Base-by-base conservation (phyloP, 2,797 vertebrate species). In the Galaxias olidus region DNA sequence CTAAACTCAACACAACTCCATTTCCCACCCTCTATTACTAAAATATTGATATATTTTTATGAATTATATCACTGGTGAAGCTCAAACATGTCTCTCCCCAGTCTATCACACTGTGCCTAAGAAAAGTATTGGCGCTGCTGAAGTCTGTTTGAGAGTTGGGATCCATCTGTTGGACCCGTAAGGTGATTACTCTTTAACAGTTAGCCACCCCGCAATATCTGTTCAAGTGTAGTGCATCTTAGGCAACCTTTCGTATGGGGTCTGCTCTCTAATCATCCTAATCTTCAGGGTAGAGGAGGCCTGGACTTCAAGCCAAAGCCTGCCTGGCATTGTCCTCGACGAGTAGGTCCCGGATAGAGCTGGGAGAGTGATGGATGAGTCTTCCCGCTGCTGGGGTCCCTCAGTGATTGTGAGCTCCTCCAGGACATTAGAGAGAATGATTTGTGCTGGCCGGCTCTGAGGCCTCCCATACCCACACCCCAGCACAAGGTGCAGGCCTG, bases 101-200 rank as follows among this genome's bases (percentile, higher is more conserved):
- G 60, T 49, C 50, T 61, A 20, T 59, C 47, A 18, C 46, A 42
- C 15, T 41, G 52, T 13, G 14, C 59, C 19, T 66, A 43, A 14
- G 50, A 52, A 18, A 47, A 52, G 19, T 50, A 65, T 30, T 30
- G 59, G 12, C 64, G 75, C 77, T 71, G 68, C 1, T 17, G 64
- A 19, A 48, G 65, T 63, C 73, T 66, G 75, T 69, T 77, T 68
- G 74, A 74, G 70, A 75, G 72, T 80, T 71, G 79, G 79, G 76
- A 65, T 74, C 87, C 83, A 84, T 85, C 85, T 90, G 81, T 79
- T 45, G 45, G 71, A 63, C 66, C 65, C 51, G 65, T 86, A 83
- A 84, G 83, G 78, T 86, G 81, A 90, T 88, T 87, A 87, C 80
- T 81, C 77, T 86, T 81, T 74, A 78, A 81, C 66, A 72, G 71